Conservation (phyloP, 2,797 vertebrate genomes). For the Melanotaenia boesemani region DNA sequence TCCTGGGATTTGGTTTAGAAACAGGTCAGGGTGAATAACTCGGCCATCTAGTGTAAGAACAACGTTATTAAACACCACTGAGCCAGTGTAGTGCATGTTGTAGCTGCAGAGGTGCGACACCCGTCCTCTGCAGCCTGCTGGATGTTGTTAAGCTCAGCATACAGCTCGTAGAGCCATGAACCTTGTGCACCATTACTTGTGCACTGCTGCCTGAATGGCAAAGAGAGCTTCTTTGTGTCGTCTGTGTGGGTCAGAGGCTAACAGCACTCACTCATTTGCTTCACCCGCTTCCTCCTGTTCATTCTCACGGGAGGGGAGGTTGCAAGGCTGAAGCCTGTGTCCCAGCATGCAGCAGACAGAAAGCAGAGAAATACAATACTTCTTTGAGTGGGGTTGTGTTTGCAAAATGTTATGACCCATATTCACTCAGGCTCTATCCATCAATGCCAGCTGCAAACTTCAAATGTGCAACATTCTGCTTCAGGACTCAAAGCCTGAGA, state of each 20-base stretch:
- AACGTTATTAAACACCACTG: no score
- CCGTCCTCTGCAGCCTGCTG: neutral
- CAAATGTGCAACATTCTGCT: no score
- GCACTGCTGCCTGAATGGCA: constrained; percentile 12
- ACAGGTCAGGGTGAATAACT: no score
- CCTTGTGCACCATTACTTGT: neutral
- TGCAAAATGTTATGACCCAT: neutral
- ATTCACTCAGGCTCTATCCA: neutral
- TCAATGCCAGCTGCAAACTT: neutral
- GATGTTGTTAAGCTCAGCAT: neutral
- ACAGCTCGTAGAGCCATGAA: neutral
- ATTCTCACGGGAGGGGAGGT: constrained; percentile 3
- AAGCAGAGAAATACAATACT: neutral
- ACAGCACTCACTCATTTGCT: constrained; percentile 42
- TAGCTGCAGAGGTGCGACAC: neutral
- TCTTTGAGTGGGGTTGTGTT: neutral
- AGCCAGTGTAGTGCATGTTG: no score
- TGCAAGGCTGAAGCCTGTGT: neutral
- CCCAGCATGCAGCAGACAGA: constrained; percentile 29
- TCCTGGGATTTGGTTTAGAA: no score
- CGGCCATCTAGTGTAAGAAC: no score
- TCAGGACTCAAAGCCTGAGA: no score
- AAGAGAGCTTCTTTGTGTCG: constrained; percentile 51
- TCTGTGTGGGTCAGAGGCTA: constrained; percentile 42
- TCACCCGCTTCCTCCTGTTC: constrained; percentile 24